Percentiles rank a stretch among this genome's conserved stretches.
phyloP scores from a whole-genome alignment of 2,797 vertebrate genomes.

The Gobio occitaniae region DNA sequence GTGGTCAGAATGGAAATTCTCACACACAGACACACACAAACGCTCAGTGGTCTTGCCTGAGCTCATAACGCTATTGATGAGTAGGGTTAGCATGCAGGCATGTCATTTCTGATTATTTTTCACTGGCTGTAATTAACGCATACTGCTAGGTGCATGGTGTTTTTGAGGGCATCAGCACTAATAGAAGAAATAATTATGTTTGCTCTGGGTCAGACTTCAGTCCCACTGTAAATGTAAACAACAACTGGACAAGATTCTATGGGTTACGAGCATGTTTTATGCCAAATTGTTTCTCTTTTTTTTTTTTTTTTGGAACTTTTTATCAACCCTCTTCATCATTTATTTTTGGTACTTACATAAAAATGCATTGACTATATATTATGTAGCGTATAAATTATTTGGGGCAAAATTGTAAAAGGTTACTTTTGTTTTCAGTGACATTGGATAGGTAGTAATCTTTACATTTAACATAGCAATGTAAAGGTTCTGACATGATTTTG shows the following conservation, averaged over 20 bases:
- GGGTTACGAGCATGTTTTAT: not conserved
- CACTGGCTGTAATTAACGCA: not conserved
- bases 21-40: not conserved
- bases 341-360: not conserved
- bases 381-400: too few relatives aligned
- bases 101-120: not conserved
- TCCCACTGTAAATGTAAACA: not conserved
- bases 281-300: not conserved
- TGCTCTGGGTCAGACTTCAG: not conserved
- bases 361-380: not conserved
- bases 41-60: not conserved
- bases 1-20: too few relatives aligned
- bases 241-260: not conserved
- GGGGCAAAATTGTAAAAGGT: too few relatives aligned
- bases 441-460: too few relatives aligned
- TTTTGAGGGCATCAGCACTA: not conserved
- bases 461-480: too few relatives aligned
- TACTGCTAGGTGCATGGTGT: not conserved
- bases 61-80: not conserved
- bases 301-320: not conserved
- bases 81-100: not conserved
- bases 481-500: too few relatives aligned
- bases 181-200: not conserved
- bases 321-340: not conserved
- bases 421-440: too few relatives aligned